Conservation (phyloP, 2,888 invertebrate species). For the Caradrina clavipalpis region DNA sequence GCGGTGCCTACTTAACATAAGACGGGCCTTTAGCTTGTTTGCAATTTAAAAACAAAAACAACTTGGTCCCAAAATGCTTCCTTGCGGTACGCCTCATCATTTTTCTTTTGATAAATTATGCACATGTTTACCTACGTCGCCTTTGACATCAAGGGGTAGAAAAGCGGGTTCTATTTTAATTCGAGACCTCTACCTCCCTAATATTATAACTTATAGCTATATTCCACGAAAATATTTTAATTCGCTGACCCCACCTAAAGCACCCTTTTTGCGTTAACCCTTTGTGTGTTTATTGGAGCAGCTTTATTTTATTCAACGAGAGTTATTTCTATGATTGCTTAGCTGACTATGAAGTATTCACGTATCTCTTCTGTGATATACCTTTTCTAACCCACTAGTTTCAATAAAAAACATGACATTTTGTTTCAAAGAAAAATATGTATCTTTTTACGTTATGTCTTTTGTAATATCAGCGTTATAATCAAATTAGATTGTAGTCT, state of each 20-base stretch:
- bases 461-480: background rate
- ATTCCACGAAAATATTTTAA: conserved; percentile 47
- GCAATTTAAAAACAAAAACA: background rate
- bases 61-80: background rate
- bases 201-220: conserved; percentile 15
- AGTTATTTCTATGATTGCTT: conserved; percentile 59
- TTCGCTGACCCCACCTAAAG: conserved; percentile 22
- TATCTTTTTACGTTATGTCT: background rate
- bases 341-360: conserved; percentile 55
- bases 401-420: conserved; percentile 13
- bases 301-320: conserved; percentile 48
- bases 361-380: conserved; percentile 40
- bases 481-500: background rate
- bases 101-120: conserved; percentile 3
- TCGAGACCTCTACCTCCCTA: conserved; percentile 8
- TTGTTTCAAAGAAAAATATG: background rate
- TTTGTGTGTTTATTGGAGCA: conserved; percentile 57
- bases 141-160: conserved; percentile 3
- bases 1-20: too few species aligned
- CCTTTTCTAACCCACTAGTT: conserved; percentile 7
- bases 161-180: conserved; percentile 31
- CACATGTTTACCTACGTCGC: background rate
- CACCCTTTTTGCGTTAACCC: conserved; percentile 44
- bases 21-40: too few species aligned
- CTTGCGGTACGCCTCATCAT: background rate